A percentile compares a stretch with the other conserved stretches of the same genome.
Evolutionary conservation across 1,140 invertebrate genomes (phyloP).

Genomic region (Heliconius hewitsoni): DNA sequence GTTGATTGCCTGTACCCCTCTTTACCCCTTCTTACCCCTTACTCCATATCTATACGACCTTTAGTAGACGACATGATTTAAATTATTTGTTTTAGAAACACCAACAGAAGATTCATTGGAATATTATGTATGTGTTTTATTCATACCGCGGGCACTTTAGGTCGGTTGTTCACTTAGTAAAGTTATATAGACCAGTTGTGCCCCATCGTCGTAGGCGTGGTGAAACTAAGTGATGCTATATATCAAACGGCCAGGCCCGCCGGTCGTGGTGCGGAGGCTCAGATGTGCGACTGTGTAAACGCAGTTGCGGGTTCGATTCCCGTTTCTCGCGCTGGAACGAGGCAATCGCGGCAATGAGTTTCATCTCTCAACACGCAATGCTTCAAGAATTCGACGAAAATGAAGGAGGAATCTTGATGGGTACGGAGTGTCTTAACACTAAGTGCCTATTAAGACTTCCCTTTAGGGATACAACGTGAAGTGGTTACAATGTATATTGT

Average conservation of each 20-base stretch:
- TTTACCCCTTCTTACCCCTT: constrained; percentile 18
- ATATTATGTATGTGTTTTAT: constrained; percentile 65
- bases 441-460: too few species aligned
- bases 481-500: constrained; percentile 36
- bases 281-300: too few species aligned
- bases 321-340: too few species aligned
- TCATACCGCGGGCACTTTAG: constrained; percentile 38
- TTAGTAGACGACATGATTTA: constrained; percentile 65
- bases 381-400: too few species aligned
- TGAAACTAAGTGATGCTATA: background rate
- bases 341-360: too few species aligned
- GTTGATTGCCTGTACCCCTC: constrained; percentile 62
- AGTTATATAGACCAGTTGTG: background rate
- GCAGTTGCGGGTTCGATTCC: too few species aligned
- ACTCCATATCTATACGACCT: constrained; percentile 24
- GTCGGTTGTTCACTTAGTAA: constrained; percentile 43
- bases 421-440: too few species aligned
- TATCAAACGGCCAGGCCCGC: background rate
- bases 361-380: too few species aligned
- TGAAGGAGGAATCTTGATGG: too few species aligned
- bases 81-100: constrained; percentile 77
- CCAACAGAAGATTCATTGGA: constrained; percentile 65
- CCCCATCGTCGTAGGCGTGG: background rate
- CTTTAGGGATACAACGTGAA: too few species aligned
- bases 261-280: too few species aligned